Evolutionary conservation across 1,140 invertebrate genomes (phyloP), one percentile per base, ranked within the genome.

Genomic region (Aricia agestis): DNA sequence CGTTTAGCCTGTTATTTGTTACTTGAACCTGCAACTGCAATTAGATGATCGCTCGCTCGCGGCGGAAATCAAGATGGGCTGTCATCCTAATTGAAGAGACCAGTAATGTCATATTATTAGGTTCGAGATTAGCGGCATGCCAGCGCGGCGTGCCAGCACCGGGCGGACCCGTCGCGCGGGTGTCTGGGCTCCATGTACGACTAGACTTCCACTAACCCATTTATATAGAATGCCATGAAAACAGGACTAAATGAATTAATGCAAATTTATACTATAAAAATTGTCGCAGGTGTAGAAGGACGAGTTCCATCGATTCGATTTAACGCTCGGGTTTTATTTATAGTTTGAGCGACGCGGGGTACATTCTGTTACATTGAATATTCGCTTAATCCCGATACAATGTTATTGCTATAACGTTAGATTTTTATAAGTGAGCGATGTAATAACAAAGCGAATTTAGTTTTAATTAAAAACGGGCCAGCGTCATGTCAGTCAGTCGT

Each of bases 261-360:
- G 89, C 82, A 90, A 91, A 91, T 91, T 85, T 89, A 91, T 89
- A 90, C 89, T 89, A 91, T 91, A 91, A 91, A 91, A 91, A 91
- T 90, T 90, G 89, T 91, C 87, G 87, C 89, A 91, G 89, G 89
- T 91, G 89, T 86, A 77, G 72, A 45, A 69, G 79, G 89, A 89
- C 89, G 81, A 83, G 89, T 91, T 91, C 82, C 83, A 87, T 81
- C 80, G 81, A 81, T 86, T 85, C 89, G 85, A 89, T 89, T 88
- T 87, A 88, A 87, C 85, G 85, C 82, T 80, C 84, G 87, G 84
- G 79, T 87, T 87, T 90, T 90, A 91, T 91, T 90, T 90, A 89
- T 89, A 89, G 80, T 79, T 68, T 69, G 72, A 66, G 70, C 72
- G 73, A 67, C 57, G 36, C 36, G 36, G 70, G 45, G 74, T 63